Conservation (phyloP, 2,797 vertebrate genomes). For the Gallinago nigripennis region DNA sequence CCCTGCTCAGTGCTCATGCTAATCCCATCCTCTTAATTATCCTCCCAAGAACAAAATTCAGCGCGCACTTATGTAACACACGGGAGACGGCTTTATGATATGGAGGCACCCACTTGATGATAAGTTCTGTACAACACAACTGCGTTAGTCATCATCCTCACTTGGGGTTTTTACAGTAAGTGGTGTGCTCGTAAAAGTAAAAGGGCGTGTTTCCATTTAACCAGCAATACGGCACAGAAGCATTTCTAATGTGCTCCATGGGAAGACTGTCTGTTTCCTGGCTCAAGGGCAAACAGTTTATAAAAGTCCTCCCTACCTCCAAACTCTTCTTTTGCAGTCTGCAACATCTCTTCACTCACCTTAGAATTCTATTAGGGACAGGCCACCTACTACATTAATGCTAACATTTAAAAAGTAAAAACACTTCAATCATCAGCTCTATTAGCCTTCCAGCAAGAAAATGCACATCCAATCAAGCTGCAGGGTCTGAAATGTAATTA, state of each 20-base stretch:
- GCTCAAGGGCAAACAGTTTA: slow-evolving; percentile 46
- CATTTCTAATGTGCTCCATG: neutral
- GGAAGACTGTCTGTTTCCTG: neutral
- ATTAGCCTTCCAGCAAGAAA: slow-evolving; percentile 49
- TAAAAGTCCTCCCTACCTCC: neutral
- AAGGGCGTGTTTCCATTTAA: slow-evolving; percentile 26
- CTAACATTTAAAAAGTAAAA: neutral
- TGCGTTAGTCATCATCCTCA: neutral
- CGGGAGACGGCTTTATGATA: neutral
- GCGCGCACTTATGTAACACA: neutral
- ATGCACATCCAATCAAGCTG: slow-evolving; percentile 40
- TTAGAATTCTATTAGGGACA: neutral
- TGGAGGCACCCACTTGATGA: slow-evolving; percentile 36
- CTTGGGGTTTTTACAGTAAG: neutral
- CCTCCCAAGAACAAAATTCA: slow-evolving; percentile 10
- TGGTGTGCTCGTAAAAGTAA: slow-evolving; percentile 1
- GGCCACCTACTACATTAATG: neutral
- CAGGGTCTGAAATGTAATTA: slow-evolving; percentile 49
- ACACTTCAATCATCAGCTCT: slow-evolving; percentile 8
- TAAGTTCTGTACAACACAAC: neutral
- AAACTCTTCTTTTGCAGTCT: neutral
- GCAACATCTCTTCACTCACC: neutral
- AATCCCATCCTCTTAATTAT: neutral
- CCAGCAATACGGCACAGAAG: neutral
- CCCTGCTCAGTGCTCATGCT: neutral